A percentile compares a stretch with the other conserved stretches of the same genome.
Conservation (phyloP, 1,140 invertebrate species). For the Sarcophaga bullata region DNA sequence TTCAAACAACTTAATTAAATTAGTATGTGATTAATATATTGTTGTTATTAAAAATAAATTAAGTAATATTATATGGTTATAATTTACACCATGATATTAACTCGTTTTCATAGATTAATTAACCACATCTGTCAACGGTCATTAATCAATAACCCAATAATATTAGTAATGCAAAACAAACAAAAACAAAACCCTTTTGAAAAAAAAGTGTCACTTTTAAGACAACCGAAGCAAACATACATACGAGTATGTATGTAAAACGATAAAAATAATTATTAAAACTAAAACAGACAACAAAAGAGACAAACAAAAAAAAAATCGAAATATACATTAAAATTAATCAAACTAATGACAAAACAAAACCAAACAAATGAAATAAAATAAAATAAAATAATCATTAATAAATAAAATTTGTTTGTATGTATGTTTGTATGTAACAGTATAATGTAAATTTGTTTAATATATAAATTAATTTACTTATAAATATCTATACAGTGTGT, state of each 20-base stretch:
- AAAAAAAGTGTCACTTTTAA: not conserved
- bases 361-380: not conserved
- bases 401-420: not conserved
- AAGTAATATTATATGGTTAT: constrained; percentile 5
- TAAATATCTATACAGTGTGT: no score
- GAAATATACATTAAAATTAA: constrained; percentile 32
- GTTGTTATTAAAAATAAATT: constrained; percentile 11
- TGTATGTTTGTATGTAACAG: not conserved
- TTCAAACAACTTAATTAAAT: constrained; percentile 6
- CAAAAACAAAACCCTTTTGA: not conserved
- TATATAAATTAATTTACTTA: no score
- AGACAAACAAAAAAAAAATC: not conserved
- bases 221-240: not conserved
- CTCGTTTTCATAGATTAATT: constrained; percentile 20
- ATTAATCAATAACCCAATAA: constrained; percentile 30
- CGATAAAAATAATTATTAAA: not conserved
- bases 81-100: constrained; percentile 7
- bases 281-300: not conserved
- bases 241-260: no score
- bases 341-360: constrained; percentile 33
- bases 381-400: constrained; percentile 20
- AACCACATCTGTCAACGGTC: constrained; percentile 35
- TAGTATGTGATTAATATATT: not conserved
- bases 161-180: not conserved
- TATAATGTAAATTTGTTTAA: not conserved